Evolutionary conservation across 2,113 vertebrate species (phyloP).

Genomic region (Platichthys flesus): DNA sequence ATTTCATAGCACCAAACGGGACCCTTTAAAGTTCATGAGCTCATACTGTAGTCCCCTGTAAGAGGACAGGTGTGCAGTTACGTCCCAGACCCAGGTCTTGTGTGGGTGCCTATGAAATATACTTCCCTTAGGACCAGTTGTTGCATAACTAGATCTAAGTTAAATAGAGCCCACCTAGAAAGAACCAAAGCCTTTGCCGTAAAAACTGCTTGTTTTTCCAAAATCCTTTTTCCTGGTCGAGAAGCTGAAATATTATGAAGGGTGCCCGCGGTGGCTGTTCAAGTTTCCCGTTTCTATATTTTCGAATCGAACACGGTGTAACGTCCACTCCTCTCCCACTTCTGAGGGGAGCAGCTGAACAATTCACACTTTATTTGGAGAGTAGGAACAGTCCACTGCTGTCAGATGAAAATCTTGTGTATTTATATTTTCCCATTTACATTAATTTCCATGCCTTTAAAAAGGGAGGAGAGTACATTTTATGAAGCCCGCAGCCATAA

Average conservation of each 20-base stretch:
- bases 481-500: not conserved
- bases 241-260: conserved; percentile 37
- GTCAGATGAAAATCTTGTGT: not conserved
- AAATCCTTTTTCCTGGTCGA: conserved; percentile 34
- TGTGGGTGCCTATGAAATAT: conserved; percentile 63
- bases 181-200: conserved; percentile 54
- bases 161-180: conserved; percentile 67
- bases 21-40: conserved; percentile 47
- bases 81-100: conserved; percentile 49
- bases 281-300: conserved; percentile 26
- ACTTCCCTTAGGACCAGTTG: conserved; percentile 74
- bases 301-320: conserved; percentile 50
- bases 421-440: not conserved
- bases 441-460: not conserved
- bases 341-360: conserved; percentile 36
- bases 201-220: conserved; percentile 32
- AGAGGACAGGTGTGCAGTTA: conserved; percentile 48
- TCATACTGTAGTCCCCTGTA: conserved; percentile 1
- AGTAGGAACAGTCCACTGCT: conserved; percentile 11
- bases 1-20: conserved; percentile 71
- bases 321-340: not conserved
- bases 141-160: conserved; percentile 81
- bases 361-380: conserved; percentile 41
- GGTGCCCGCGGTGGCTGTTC: not conserved
- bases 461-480: not conserved